Conservation (phyloP, 2,113 vertebrate genomes). For the Copsychus sechellarum region DNA sequence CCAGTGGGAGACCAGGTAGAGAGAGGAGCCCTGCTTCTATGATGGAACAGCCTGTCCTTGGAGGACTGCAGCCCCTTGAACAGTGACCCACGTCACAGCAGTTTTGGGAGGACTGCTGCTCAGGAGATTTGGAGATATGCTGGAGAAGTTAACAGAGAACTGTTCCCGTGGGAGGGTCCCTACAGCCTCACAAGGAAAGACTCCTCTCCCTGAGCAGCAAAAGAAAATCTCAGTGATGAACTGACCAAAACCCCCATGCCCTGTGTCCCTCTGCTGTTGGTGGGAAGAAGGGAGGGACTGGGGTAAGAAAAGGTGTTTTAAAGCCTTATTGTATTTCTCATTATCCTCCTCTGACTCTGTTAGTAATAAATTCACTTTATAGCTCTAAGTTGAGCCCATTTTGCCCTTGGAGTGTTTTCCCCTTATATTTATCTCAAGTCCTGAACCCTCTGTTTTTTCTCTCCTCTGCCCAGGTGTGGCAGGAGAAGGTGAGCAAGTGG, state of each 20-base stretch:
- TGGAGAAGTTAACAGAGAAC: too few relatives aligned
- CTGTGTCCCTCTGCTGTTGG: accelerated
- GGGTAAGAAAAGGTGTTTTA: background rate
- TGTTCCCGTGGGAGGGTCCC: background rate
- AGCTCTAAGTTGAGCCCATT: background rate
- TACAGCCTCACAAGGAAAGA: accelerated
- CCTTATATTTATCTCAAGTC: background rate
- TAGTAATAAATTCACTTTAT: background rate
- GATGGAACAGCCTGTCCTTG: background rate
- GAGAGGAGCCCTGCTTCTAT: too few relatives aligned
- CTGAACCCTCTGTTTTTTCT: background rate
- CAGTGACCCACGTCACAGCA: accelerated
- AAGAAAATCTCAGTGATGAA: background rate
- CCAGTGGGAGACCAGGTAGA: background rate
- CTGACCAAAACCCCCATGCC: background rate
- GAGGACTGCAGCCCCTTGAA: accelerated
- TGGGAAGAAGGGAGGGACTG: too few relatives aligned
- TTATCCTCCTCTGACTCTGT: background rate
- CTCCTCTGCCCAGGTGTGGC: background rate
- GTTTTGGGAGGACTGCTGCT: background rate
- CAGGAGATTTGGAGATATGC: accelerated
- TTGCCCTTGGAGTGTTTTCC: background rate
- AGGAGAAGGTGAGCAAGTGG: background rate
- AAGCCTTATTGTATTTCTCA: background rate
- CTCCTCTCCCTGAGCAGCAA: accelerated